Conservation (phyloP, 2,113 vertebrate species). For the Centropristis striata region DNA sequence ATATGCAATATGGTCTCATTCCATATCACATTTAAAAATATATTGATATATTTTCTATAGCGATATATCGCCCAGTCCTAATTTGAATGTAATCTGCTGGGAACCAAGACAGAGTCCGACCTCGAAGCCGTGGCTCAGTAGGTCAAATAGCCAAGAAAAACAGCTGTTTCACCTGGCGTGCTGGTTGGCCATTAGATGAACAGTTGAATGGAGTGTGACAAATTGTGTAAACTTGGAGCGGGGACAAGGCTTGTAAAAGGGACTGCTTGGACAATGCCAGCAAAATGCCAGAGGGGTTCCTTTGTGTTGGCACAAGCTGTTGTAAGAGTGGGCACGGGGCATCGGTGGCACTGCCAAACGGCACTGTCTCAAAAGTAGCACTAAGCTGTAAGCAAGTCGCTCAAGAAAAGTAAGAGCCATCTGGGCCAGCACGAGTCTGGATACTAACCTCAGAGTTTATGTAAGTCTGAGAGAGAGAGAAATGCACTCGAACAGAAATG, state of each 20-base stretch:
- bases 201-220: conserved; percentile 32
- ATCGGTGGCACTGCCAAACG: conserved; percentile 64
- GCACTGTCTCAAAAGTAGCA: conserved; percentile 63
- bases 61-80: no score
- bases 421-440: conserved; percentile 36
- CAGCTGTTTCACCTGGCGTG: conserved; percentile 47
- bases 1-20: no score
- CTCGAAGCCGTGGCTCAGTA: background rate
- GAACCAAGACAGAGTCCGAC: conserved; percentile 12
- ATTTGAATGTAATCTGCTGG: background rate
- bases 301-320: conserved; percentile 62
- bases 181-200: conserved; percentile 23
- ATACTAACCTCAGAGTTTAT: conserved; percentile 20
- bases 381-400: conserved; percentile 55
- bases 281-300: conserved; percentile 64
- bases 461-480: background rate
- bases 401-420: conserved; percentile 60
- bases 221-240: conserved; percentile 49
- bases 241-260: conserved; percentile 36
- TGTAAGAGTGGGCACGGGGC: conserved; percentile 63
- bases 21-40: no score
- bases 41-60: no score
- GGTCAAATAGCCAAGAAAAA: conserved; percentile 27
- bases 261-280: conserved; percentile 55
- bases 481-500: conserved; percentile 5